Base-by-base conservation (phyloP, 2,888 invertebrate genomes). In the Tipula lateralis region DNA sequence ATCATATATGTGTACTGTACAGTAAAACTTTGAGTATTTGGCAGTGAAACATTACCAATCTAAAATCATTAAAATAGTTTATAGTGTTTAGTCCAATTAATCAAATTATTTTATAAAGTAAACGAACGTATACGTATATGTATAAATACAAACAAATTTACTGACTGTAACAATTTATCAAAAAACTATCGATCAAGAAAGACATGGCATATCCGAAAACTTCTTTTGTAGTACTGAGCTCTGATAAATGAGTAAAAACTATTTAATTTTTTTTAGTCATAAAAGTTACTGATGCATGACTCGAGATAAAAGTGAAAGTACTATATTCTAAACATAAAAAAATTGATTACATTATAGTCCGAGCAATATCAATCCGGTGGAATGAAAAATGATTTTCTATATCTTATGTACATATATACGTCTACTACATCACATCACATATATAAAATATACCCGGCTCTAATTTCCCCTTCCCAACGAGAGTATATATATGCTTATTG, bases 201-300 rank as follows among this genome's bases (percentile, higher is more conserved):
- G n/a, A 24, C 66, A 66, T 24, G 66, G 19, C 66, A 66, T 66
- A 66, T 66, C 66, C 19, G 66, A 66, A 24, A 19, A 24, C 24
- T 66, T 66, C 66, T 66, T 24, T 66, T n/a, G 9, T 24, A 66
- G 24, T 24, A 24, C 66, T 24, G 66, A 66, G 66, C 66, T 66
- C 19, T 24, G 66, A 66, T 66, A 66, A 66, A 66, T 19, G 66
- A 66, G 66, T 24, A 24, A 66, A 66, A 66, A 19, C 6, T 24
- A 24, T 24, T n/a, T n/a, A 13, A n/a, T n/a, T 44, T 19, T 7
- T 24, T 66, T 24, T 9, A 66, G 19, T 66, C 66, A 66, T 66
- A 66, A 66, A 66, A 66, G 66, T 66, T 66, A 66, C 66, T 66
- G 66, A 66, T 66, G 66, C 66, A 66, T 66, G 66, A 66, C 66